Percentiles rank a stretch among this genome's conserved stretches.
Evolutionary conservation across 2,888 invertebrate genomes (phyloP).

Genomic region (Sialis lutaria): DNA sequence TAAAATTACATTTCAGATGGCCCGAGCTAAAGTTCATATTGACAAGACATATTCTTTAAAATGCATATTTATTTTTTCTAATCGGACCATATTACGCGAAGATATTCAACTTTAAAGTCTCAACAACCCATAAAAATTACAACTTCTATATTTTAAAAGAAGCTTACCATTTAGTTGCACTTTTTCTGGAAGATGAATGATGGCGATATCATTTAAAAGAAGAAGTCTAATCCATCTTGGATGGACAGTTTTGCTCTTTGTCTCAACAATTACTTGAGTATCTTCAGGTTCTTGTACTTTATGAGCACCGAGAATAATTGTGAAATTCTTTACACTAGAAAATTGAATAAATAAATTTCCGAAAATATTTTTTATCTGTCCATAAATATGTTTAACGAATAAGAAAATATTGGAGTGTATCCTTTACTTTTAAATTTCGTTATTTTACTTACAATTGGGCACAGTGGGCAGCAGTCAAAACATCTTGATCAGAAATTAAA

Average conservation of each 20-base stretch:
- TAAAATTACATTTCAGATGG: too few species aligned
- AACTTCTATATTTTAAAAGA: too few species aligned
- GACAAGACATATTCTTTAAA: too few species aligned
- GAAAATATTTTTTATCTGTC: too few species aligned
- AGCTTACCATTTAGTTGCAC: neutral
- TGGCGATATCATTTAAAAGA: slow-evolving; percentile 1
- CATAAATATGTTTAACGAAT: too few species aligned
- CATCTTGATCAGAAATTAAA: neutral
- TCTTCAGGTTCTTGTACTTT: slow-evolving; percentile 1
- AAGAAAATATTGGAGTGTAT: too few species aligned
- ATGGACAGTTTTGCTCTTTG: slow-evolving; percentile 1
- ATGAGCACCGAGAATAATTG: slow-evolving; percentile 1
- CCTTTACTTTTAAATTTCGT: too few species aligned
- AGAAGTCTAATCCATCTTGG: slow-evolving; percentile 1
- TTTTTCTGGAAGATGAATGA: neutral
- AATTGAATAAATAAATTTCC: neutral
- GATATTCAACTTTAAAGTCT: too few species aligned
- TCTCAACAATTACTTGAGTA: neutral
- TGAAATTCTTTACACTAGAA: slow-evolving; percentile 3
- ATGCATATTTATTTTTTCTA: too few species aligned
- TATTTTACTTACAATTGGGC: neutral
- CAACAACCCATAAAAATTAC: too few species aligned
- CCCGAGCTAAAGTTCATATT: too few species aligned
- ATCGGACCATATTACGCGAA: too few species aligned
- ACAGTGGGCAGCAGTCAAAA: neutral